Conservation (phyloP, 1,140 invertebrate species). For the Bombus breviceps region DNA sequence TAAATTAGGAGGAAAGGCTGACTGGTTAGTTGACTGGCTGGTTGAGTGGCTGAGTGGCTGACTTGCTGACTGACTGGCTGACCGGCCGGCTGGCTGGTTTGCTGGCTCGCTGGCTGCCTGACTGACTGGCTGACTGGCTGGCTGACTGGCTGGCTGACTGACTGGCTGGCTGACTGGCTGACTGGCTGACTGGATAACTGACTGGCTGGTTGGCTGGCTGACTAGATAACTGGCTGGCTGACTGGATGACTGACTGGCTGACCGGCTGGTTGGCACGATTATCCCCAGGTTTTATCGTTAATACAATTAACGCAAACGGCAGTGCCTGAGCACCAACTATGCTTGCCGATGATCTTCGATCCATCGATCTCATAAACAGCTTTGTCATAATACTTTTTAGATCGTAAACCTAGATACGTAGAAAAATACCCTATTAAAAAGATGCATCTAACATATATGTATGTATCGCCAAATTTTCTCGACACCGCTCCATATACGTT, state of each 20-base stretch:
- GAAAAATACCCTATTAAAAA: not conserved
- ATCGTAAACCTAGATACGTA: conserved; percentile 2
- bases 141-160: not conserved
- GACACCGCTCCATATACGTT: too few species aligned
- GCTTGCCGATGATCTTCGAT: conserved; percentile 34
- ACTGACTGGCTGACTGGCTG: not conserved
- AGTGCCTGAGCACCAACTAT: conserved; percentile 27
- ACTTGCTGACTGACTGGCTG: not conserved
- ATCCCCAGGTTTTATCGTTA: conserved; percentile 46
- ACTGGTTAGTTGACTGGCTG: not conserved
- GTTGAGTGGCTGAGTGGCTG: not conserved
- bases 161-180: not conserved
- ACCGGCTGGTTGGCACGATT: not conserved
- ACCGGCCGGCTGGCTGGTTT: not conserved
- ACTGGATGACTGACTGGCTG: not conserved
- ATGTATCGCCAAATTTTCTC: too few species aligned
- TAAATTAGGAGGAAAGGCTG: conserved; percentile 23
- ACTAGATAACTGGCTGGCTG: not conserved
- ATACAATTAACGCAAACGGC: conserved; percentile 33
- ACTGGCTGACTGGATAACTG: not conserved
- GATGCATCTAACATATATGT: too few species aligned
- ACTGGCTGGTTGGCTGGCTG: not conserved
- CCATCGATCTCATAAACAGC: conserved; percentile 27
- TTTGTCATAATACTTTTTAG: conserved; percentile 30
- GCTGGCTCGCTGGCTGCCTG: not conserved